Base-by-base conservation (phyloP, 2,113 vertebrate species). In the Phasianus colchicus region DNA sequence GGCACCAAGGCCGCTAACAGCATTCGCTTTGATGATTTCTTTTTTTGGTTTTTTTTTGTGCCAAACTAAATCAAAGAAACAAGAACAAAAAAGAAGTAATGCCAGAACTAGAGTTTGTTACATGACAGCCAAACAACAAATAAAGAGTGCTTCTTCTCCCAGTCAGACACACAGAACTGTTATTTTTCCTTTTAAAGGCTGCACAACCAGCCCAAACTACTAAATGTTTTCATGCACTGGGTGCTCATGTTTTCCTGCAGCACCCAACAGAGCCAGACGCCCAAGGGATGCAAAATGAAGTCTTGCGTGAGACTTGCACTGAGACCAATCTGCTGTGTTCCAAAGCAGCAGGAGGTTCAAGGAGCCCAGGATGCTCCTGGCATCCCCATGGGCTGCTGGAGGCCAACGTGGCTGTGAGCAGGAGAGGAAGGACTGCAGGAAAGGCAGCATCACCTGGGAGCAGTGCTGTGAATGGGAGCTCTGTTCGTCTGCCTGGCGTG, bases 241-340 rank as follows among this genome's bases (percentile, higher is more conserved):
- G 77, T 75, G 72, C 48, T 52, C 40, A 36, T 24, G 0, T 27
- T 32, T 83, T 34, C 47, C 72, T 15, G 11, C 10, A 50, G 47
- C 25, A 13, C 21, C 36, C 70, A 4, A 0, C 15, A 6, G 11
- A 66, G 32, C 20, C 65, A 45, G 58, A 29, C 24, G 27, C 14
- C 27, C 19, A 22, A 0, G 0, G 0, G 1, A 9, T 36, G 32
- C 50, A 32, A 78, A 78, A 43, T 4, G 17, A 30, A 25, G 63
- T n/a, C 77, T 61, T 61, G 29, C 69, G 24, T 4, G 54, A 42
- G 61, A 42, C 3, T 32, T 14, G 2, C 13, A 43, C 11, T 1
- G 2, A 61, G 55, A 29, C 8, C 57, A 43, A 36, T 47, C 77
- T 7, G 20, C 32, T n/a, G 40, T 38, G 60, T 27, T n/a, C 30